Percentiles rank a stretch among this genome's conserved stretches.
Evolutionary conservation across 2,888 invertebrate species (phyloP).

Genomic region (Sylvicola fuscatus): DNA sequence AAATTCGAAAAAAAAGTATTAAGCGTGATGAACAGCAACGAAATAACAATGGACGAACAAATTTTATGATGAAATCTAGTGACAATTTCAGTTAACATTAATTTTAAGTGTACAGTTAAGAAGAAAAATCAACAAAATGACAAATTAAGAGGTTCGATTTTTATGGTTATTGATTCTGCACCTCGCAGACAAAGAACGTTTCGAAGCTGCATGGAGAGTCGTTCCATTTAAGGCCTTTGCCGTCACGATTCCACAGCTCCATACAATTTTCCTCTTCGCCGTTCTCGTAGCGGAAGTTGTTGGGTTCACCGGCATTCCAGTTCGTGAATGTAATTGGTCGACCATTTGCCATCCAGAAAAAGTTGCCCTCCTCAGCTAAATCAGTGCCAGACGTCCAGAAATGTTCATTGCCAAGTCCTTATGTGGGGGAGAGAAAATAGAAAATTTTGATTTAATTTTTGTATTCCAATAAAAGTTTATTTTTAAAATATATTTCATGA

Average conservation of each 20-base stretch:
- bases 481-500: no score
- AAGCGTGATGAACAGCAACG: no score
- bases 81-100: no score
- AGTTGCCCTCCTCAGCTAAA: conserved; percentile 73
- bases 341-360: conserved; percentile 88
- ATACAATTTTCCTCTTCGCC: conserved; percentile 85
- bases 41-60: no score
- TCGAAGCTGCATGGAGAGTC: conserved; percentile 87
- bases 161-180: conserved; percentile 14
- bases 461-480: no score
- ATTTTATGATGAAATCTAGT: no score
- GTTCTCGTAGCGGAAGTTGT: conserved; percentile 76
- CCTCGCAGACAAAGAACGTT: conserved; percentile 83
- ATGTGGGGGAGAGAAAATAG: no score
- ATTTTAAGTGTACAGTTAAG: no score
- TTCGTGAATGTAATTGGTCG: conserved; percentile 76
- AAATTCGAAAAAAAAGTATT: no score
- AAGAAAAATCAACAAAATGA: no score
- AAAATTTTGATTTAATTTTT: no score
- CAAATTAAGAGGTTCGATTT: no score
- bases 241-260: conserved; percentile 77
- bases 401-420: conserved; percentile 73
- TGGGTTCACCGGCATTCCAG: conserved; percentile 87
- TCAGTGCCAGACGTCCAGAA: conserved; percentile 90
- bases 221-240: conserved; percentile 83